Percentiles rank a stretch among this genome's conserved stretches.
phyloP scores from a whole-genome alignment of 1,140 invertebrate species.

The Dreissena rostriformis region DNA sequence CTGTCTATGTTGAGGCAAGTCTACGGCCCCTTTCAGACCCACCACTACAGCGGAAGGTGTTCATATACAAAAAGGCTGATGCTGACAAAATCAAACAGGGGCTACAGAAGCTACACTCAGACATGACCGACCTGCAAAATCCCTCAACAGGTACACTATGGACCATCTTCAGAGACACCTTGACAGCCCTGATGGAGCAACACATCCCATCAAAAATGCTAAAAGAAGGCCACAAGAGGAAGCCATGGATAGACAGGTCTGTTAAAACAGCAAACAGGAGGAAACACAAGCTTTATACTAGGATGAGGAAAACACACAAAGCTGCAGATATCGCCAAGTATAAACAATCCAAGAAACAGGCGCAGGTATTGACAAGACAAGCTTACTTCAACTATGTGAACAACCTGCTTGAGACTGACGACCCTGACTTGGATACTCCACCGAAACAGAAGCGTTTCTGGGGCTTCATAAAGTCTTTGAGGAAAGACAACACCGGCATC shows the following conservation, averaged over 20 bases:
- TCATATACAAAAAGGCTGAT: slow-evolving; percentile 13
- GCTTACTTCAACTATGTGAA: slow-evolving; percentile 3
- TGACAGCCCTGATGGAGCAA: no score
- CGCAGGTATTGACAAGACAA: slow-evolving; percentile 13
- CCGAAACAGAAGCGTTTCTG: slow-evolving; percentile 36
- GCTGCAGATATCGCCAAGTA: slow-evolving; percentile 31
- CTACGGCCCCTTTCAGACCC: slow-evolving; percentile 28
- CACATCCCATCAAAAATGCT: no score
- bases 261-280: no score
- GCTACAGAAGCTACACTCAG: slow-evolving; percentile 3
- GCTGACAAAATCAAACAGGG: slow-evolving; percentile 3
- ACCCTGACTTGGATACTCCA: slow-evolving; percentile 5
- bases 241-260: no score
- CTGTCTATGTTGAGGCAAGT: no score
- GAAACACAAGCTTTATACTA: no score
- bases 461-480: slow-evolving; percentile 5
- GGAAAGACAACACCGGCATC: no score
- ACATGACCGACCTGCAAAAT: slow-evolving; percentile 12
- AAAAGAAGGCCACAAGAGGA: no score
- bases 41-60: background rate
- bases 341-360: slow-evolving; percentile 19
- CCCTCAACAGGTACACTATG: slow-evolving; percentile 5
- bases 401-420: slow-evolving; percentile 8
- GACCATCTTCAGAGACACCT: no score
- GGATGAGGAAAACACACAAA: no score